Percentiles rank a stretch among this genome's conserved stretches.
phyloP scores from a whole-genome alignment of 2,113 vertebrate species.

The Shinisaurus crocodilurus region DNA sequence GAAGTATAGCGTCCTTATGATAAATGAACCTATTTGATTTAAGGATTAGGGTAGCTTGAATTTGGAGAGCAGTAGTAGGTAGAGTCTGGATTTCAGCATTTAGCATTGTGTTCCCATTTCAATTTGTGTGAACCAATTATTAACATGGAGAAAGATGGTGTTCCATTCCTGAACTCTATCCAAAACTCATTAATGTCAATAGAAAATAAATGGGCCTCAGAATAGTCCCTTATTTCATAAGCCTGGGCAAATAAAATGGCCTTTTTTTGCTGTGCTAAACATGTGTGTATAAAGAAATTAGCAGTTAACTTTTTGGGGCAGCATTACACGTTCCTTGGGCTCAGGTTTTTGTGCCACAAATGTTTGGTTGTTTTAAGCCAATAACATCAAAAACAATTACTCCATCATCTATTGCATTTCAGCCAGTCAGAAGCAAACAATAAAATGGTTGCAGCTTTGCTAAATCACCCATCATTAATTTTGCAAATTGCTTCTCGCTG shows the following conservation, averaged over 20 bases:
- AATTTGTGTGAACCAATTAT: background rate
- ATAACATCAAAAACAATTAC: background rate
- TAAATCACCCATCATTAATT: background rate
- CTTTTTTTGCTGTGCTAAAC: background rate
- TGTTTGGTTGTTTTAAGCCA: background rate
- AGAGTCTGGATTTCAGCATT: background rate
- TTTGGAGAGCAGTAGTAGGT: background rate
- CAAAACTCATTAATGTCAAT: slow-evolving; percentile 8
- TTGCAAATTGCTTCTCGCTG: background rate
- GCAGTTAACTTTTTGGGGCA: background rate
- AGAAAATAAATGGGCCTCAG: background rate
- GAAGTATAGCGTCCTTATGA: background rate
- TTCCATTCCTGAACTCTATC: background rate
- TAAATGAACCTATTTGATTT: background rate
- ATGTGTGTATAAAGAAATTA: background rate
- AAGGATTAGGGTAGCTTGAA: background rate
- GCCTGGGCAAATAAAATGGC: background rate
- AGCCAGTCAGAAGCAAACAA: background rate
- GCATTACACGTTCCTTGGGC: background rate
- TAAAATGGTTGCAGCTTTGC: background rate
- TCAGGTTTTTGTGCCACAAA: background rate
- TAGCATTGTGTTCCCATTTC: background rate
- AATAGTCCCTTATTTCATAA: background rate
- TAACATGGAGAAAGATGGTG: background rate
- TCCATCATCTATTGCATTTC: background rate